phyloP scores from a whole-genome alignment of 2,113 vertebrate species.

The Syngnathus typhle region DNA sequence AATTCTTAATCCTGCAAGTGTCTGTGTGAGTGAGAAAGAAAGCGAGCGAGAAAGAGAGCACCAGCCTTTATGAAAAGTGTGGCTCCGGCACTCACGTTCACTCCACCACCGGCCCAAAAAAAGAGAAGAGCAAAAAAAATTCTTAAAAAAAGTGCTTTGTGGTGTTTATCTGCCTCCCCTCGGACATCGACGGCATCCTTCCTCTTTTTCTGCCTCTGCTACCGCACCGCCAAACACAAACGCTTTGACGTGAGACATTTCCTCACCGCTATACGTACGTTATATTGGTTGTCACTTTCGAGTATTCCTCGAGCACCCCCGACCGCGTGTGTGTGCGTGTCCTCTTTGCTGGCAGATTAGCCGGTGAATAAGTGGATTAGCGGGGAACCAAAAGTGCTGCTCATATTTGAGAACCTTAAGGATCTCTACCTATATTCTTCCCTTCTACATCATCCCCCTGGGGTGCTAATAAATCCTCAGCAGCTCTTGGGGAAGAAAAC shows the following conservation, averaged over 20 bases:
- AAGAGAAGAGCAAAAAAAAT: background rate
- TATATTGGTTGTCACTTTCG: too few relatives aligned
- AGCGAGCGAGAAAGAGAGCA: conserved; percentile 50
- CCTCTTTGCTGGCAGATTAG: conserved; percentile 69
- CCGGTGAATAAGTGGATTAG: conserved; percentile 78
- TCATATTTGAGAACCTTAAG: conserved; percentile 72
- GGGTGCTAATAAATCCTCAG: conserved; percentile 70
- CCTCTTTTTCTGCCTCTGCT: conserved; percentile 50
- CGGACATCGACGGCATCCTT: conserved; percentile 65
- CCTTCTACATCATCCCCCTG: conserved; percentile 30
- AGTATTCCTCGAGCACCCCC: background rate
- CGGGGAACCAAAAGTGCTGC: conserved; percentile 75
- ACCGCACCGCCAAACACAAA: conserved; percentile 43
- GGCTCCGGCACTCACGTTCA: conserved; percentile 76
- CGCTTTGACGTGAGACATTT: conserved; percentile 39
- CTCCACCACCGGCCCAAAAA: conserved; percentile 61
- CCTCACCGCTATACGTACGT: background rate
- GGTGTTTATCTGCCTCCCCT: conserved; percentile 72
- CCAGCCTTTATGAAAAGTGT: conserved; percentile 70
- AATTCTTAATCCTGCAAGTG: too few relatives aligned
- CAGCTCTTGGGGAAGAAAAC: conserved; percentile 49
- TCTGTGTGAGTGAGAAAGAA: background rate
- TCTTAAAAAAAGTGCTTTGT: conserved; percentile 56
- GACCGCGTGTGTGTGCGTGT: conserved; percentile 9
- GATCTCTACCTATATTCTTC: conserved; percentile 72